Evolutionary conservation across 2,888 invertebrate genomes (phyloP).

Genomic region (Empis livida): DNA sequence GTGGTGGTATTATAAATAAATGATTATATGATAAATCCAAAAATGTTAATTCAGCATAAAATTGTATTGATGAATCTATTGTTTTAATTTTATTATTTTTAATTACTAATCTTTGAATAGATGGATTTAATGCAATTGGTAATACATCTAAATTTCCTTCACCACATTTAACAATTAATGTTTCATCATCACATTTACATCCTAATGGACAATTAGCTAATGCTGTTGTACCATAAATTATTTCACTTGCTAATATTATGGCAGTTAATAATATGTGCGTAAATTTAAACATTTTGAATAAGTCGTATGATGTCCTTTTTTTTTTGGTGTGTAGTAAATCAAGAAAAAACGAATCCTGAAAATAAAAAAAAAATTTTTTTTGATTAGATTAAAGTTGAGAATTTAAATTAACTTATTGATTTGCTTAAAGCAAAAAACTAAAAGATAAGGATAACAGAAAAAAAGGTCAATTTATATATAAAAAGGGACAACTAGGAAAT

Average conservation of each 20-base stretch:
- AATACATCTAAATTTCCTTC: constrained; percentile 77
- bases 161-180: constrained; percentile 72
- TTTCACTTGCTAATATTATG: not conserved
- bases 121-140: constrained; percentile 83
- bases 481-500: too few relatives aligned
- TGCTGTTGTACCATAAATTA: constrained; percentile 16
- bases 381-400: too few relatives aligned
- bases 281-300: not conserved
- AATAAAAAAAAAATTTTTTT: too few relatives aligned
- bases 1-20: constrained; percentile 64
- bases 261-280: not conserved
- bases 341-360: too few relatives aligned
- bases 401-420: too few relatives aligned
- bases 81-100: constrained; percentile 78
- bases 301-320: too few relatives aligned
- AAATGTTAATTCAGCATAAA: constrained; percentile 74
- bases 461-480: too few relatives aligned
- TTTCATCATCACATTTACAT: constrained; percentile 83
- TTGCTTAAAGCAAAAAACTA: too few relatives aligned
- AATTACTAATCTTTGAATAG: constrained; percentile 71
- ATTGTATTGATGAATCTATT: constrained; percentile 78
- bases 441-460: too few relatives aligned
- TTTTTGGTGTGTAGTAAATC: too few relatives aligned
- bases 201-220: constrained; percentile 72
- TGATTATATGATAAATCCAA: constrained; percentile 76